Evolutionary conservation across 92 coral and sea anemone genomes (phyloP), one percentile per base, ranked within the genome.

Genomic region (Actinernus sp.): DNA sequence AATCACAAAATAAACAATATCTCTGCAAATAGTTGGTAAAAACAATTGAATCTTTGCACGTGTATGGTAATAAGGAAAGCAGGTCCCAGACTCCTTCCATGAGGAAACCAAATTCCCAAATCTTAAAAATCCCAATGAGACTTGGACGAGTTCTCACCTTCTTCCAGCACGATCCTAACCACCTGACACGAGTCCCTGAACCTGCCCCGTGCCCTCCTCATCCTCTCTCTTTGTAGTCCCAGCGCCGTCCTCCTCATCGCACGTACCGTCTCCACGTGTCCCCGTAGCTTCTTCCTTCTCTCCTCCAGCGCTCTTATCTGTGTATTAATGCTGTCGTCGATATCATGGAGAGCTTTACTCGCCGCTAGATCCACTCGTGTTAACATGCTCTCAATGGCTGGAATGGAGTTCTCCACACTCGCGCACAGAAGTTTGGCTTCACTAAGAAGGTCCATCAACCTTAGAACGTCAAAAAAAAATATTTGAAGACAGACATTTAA

Each of bases 121-220:
- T n/a, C n/a, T n/a, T n/a, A n/a, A n/a, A n/a, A n/a, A n/a, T n/a
- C n/a, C n/a, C n/a, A n/a, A n/a, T n/a, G n/a, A n/a, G n/a, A n/a
- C n/a, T n/a, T n/a, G n/a, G n/a, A n/a, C n/a, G n/a, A n/a, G n/a
- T n/a, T n/a, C n/a, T n/a, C n/a, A n/a, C 90, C 90, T 69, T 84
- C 85, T 31, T 84, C 90, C 12, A 84, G 58, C 1, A 71, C 73
- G 27, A 79, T 77, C 58, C 78, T 84, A 13, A 73, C 85, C 61
- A 77, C 68, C 38, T 68, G 73, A 28, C 86, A 84, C 34, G 90
- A 71, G 18, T 62, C 90, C 26, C 75, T 59, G 31, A 84, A 41
- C 12, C 59, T 61, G 44, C 78, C 86, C 20, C 90, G 62, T 14
- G 86, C 84, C 1, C 76, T 60, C 30, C 61, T 61, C 29, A 84